Base-by-base conservation (phyloP, 2,797 vertebrate genomes). In the Pseudochromis fuscus region DNA sequence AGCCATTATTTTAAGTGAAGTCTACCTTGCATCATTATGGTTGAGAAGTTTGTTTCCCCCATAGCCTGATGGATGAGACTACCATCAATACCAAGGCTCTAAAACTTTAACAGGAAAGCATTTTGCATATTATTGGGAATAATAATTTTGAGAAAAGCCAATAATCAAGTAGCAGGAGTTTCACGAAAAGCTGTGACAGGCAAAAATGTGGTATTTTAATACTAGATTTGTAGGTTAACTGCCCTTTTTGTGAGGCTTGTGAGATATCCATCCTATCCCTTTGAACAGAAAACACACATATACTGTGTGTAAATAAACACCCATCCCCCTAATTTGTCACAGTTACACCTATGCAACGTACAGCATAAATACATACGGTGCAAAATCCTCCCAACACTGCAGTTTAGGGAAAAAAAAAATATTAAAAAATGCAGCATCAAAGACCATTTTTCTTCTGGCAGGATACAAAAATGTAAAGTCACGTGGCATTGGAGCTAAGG, bases 391-490 rank as follows among this genome's bases (percentile, higher is more conserved):
- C 66, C 69, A 67, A 50, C 78, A 60, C 61, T 79, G 87, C 72
- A 87, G 77, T 78, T 88, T 82, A 82, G 69, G 48, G 82, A 56
- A 89, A 84, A 89, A 83, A 88, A 35, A 84, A 89, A 83, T 88
- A 35, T 35, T 68, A n/a, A n/a, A n/a, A n/a, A n/a, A 82, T 79
- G 69, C 78, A 79, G 68, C 76, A 89, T 90, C 83, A 89, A 78
- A 70, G 66, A 84, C 58, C 81, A 90, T 90, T 91, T 88, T 88
- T 89, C 82, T 82, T 84, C 51, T 51, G 30, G 80, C n/a, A 10
- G 24, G 18, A 76, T 45, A 48, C 69, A 88, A 83, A 88, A 80
- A 75, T 81, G 62, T 78, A 78, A 86, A 85, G 74, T 86, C 78
- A 71, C 84, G 70, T 84, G 79, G 76, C 61, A 64, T 40, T 55